Conservation (phyloP, 2,888 invertebrate genomes). For the Spilosoma lubricipeda region DNA sequence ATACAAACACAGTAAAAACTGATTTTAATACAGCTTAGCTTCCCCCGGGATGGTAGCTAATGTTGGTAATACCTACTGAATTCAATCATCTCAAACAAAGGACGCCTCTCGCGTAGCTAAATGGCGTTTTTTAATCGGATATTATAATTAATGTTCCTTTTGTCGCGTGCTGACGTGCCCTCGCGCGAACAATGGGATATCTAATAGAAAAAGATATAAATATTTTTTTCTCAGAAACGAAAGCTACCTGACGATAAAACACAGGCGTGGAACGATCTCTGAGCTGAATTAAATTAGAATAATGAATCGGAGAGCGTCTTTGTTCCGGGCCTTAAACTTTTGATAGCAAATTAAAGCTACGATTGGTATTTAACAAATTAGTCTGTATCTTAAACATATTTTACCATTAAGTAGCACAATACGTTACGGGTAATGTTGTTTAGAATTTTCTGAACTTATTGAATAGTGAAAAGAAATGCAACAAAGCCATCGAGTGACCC, state of each 20-base stretch:
- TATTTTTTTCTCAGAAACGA: slow-evolving; percentile 83
- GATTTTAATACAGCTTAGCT: slow-evolving; percentile 61
- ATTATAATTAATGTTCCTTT: slow-evolving; percentile 87
- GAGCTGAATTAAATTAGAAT: slow-evolving; percentile 82
- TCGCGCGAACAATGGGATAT: slow-evolving; percentile 85
- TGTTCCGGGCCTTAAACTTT: slow-evolving; percentile 61
- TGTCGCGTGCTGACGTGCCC: slow-evolving; percentile 86
- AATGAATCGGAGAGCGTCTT: slow-evolving; percentile 74
- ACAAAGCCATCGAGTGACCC: slow-evolving; percentile 66
- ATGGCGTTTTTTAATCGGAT: slow-evolving; percentile 87
- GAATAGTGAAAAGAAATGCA: slow-evolving; percentile 43
- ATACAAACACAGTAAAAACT: slow-evolving; percentile 64
- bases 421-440: slow-evolving; percentile 11
- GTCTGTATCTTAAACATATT: slow-evolving; percentile 30
- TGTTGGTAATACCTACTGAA: slow-evolving; percentile 79
- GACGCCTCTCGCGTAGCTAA: slow-evolving; percentile 81
- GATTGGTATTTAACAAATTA: slow-evolving; percentile 44
- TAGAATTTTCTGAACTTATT: slow-evolving; percentile 23
- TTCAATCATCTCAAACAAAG: slow-evolving; percentile 86
- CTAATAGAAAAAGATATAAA: slow-evolving; percentile 85
- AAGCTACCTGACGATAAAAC: slow-evolving; percentile 85
- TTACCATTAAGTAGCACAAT: slow-evolving; percentile 20
- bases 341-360: slow-evolving; percentile 53
- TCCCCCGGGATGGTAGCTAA: slow-evolving; percentile 75
- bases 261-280: slow-evolving; percentile 77